phyloP scores from a whole-genome alignment of 2,113 vertebrate genomes.

The Bettongia penicillata region DNA sequence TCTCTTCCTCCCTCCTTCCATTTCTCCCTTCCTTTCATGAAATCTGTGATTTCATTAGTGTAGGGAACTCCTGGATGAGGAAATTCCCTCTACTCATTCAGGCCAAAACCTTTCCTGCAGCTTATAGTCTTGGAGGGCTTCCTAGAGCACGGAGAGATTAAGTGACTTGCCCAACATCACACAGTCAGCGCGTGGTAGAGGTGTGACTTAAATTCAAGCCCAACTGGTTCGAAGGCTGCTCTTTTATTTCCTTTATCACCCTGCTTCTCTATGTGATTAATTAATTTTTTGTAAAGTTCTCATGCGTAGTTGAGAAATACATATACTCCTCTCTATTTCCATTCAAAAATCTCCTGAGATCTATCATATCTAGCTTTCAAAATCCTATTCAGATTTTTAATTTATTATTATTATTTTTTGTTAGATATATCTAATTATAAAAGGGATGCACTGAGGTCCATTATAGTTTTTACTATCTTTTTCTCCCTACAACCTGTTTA shows the following conservation, averaged over 20 bases:
- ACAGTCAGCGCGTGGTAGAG: not conserved
- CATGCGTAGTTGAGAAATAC: too few relatives aligned
- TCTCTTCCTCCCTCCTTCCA: not conserved
- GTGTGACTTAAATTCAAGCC: not conserved
- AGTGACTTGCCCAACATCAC: not conserved
- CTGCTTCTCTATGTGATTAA: not conserved
- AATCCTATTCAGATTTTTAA: not conserved
- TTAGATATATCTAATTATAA: not conserved
- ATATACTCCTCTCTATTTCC: not conserved
- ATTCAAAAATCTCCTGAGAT: not conserved
- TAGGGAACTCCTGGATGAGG: not conserved
- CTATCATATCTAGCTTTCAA: not conserved
- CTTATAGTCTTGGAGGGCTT: not conserved
- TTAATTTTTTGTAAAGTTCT: not conserved
- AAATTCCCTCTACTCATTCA: not conserved
- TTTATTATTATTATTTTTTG: not conserved
- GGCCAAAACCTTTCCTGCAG: not conserved
- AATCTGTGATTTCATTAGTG: not conserved
- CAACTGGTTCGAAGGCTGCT: not conserved
- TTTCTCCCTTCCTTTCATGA: not conserved
- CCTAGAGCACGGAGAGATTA: not conserved
- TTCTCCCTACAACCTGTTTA: not conserved
- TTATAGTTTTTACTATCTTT: not conserved
- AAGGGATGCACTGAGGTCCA: not conserved
- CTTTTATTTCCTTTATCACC: not conserved